Base-by-base conservation (phyloP, 1,140 invertebrate species). In the Diuraphis noxia region DNA sequence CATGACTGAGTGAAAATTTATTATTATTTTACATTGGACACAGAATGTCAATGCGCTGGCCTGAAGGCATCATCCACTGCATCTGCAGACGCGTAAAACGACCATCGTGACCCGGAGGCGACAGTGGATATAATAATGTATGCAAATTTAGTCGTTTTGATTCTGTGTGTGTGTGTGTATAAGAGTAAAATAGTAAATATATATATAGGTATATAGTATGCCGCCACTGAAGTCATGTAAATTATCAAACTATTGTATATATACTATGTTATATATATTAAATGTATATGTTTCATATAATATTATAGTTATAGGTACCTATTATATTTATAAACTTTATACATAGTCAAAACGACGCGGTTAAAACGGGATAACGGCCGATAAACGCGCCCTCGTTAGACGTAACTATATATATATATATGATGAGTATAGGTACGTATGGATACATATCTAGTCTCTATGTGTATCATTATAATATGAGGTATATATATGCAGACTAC, bases 131-230 rank as follows among this genome's bases (percentile, higher is more conserved):
- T n/a, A n/a, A n/a, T 86, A 86, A 86, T 86, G 49, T 86, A 86
- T 86, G 84, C 84, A 86, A 86, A 86, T 86, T 86, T 86, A 49
- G 25, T 21, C n/a, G 84, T 86, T 43, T 49, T 23, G n/a, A 72
- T 72, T 6, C n/a, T 86, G 8, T 86, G 19, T 23, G 21, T 13
- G 25, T 21, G n/a, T 85, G 41, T 85, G 23, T 8, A 6, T 7
- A 17, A 6, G 8, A 79, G 72, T 79, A 79, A 21, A 79, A 72
- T 72, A 36, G 34, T 79, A 41, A 30, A 84, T 84, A n/a, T 84
- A 38, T 82, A 82, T 82, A n/a, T n/a, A n/a, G n/a, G n/a, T n/a
- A n/a, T n/a, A n/a, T 38, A 43, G 23, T 36, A n/a, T 8, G 34
- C 8, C 84, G 3, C 25, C 13, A 17, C 34, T 40, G 6, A 84